Base-by-base conservation (phyloP, 2,797 vertebrate species). In the Gastrophryne carolinensis region DNA sequence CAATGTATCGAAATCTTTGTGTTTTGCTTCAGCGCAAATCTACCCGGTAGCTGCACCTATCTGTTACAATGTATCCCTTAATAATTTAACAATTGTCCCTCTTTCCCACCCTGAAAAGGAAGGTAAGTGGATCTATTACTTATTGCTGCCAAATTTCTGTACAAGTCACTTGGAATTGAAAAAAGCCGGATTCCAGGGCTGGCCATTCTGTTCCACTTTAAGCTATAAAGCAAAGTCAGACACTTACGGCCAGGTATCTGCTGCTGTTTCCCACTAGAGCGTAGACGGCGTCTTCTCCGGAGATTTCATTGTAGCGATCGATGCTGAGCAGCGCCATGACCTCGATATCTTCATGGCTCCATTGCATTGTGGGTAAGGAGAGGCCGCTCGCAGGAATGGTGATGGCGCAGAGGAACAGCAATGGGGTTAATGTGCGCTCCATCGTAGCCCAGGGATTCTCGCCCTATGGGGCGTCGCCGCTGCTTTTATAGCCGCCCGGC, bases 271-370 rank as follows among this genome's bases (percentile, higher is more conserved):
- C 64, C 5, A 53, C 13, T 4, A 52, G 47, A 47, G 15, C 50
- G 6, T 52, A 67, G 64, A 67, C 17, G 41, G 19, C 64, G 47
- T 52, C 29, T n/a, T 67, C 64, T 26, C 21, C 29, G 13, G 64
- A 67, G 1, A 24, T 30, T 3, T 34, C 35, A 21, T 67, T 67
- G 61, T 64, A 64, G 39, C 47, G 13, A 47, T 47, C 61, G 1
- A 15, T 5, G 61, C 39, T 47, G 37, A 52, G 11, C 30, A 67
- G 13, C 34, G 29, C 44, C 64, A 53, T 67, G 19, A 26, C 13
- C 3, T 47, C 9, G 29, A 53, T 13, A 2, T 67, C 64, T 2
- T 52, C 49, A 1, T 26, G 47, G 12, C 10, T 24, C 64, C 64
- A 67, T 3, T 13, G 47, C 11, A n/a, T 24, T 10, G 17, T 19